These are phyloP conservation scores for Tragelaphus oryx DNA, from an alignment of 2,797 vertebrate species.

Conservation along the genomic window DNA sequence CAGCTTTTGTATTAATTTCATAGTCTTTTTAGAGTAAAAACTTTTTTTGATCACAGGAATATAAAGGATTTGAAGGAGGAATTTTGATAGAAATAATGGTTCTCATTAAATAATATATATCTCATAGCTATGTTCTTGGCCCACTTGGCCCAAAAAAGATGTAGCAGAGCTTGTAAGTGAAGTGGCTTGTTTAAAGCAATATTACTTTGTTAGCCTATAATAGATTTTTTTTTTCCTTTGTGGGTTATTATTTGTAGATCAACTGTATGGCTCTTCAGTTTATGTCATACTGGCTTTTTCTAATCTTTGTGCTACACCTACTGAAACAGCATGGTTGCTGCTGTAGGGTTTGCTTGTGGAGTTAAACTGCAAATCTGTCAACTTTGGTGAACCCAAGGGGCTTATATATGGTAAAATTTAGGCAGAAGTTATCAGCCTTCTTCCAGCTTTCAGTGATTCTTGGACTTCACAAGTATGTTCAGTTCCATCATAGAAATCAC, in stretches of 20 bases:
- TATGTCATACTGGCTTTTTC: neutral
- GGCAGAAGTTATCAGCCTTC: neutral
- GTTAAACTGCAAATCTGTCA: neutral
- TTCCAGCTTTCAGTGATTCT: neutral
- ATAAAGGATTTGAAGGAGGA: neutral
- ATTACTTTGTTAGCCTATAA: neutral
- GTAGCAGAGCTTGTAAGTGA: neutral
- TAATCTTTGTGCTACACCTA: neutral
- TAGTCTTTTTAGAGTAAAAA: neutral
- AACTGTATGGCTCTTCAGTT: neutral
- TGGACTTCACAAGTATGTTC: neutral
- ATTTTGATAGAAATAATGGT: slow-evolving; percentile 8
- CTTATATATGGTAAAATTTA: neutral
- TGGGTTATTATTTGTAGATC: neutral
- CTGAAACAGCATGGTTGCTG: neutral
- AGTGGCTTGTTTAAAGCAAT: neutral
- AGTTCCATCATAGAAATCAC: neutral
- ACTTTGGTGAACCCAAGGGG: neutral
- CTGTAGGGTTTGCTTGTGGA: neutral
- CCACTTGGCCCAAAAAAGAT: neutral
- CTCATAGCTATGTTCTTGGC: neutral
- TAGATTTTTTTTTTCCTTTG: neutral
- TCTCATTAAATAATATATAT: neutral
- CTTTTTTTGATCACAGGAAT: neutral
- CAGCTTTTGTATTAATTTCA: slow-evolving; percentile 7